Percentiles rank a stretch among this genome's conserved stretches.
Evolutionary conservation across 2,888 invertebrate species (phyloP).

Genomic region (Parnassius orleans): DNA sequence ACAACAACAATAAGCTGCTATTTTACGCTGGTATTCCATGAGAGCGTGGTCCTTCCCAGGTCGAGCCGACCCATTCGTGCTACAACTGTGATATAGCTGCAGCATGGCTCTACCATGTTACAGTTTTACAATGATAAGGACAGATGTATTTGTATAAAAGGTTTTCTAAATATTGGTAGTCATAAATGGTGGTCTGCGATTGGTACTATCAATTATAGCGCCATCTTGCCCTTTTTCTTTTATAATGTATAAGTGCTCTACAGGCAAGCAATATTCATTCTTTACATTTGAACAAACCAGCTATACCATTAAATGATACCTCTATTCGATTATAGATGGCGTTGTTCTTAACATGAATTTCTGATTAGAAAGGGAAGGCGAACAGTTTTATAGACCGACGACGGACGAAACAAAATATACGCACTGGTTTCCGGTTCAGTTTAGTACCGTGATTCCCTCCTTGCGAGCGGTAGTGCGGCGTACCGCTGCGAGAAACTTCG

Average conservation of each 20-base stretch:
- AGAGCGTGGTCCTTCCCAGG: too few species aligned
- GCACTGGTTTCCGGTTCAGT: slow-evolving; percentile 51
- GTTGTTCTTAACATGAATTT: slow-evolving; percentile 32
- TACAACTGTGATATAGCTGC: too few species aligned
- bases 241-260: background rate
- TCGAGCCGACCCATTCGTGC: too few species aligned
- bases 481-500: slow-evolving; percentile 33
- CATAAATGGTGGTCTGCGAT: too few species aligned
- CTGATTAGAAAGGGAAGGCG: slow-evolving; percentile 62
- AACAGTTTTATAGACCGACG: slow-evolving; percentile 32
- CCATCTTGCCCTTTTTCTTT: background rate
- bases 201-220: background rate
- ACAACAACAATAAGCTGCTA: too few species aligned
- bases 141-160: too few species aligned
- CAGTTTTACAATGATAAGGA: too few species aligned
- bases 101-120: too few species aligned
- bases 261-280: slow-evolving; percentile 6
- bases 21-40: too few species aligned
- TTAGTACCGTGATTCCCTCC: slow-evolving; percentile 59
- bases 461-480: slow-evolving; percentile 37
- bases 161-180: too few species aligned
- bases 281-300: slow-evolving; percentile 12
- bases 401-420: slow-evolving; percentile 54
- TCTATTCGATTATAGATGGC: slow-evolving; percentile 47
- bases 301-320: slow-evolving; percentile 14